Evolutionary conservation across 2,888 invertebrate genomes (phyloP).

Genomic region (Eustalomyia histrio): DNA sequence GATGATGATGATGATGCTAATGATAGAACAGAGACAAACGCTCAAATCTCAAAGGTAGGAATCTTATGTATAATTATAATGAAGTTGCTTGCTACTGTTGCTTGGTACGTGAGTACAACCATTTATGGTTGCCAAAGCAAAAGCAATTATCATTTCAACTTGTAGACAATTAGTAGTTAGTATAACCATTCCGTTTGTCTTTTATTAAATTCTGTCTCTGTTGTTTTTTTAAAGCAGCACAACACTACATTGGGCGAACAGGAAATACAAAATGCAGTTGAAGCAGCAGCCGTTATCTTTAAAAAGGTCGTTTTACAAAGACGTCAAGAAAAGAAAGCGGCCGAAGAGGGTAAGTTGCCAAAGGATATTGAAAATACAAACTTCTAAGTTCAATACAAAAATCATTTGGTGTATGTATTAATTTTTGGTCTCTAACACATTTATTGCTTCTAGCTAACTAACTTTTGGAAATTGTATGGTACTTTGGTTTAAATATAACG

Average conservation of each 20-base stretch:
- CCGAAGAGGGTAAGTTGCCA: constrained; percentile 77
- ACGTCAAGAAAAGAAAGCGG: constrained; percentile 74
- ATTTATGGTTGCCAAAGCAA: background rate
- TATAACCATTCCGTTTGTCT: background rate
- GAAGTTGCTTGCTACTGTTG: background rate
- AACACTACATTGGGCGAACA: constrained; percentile 78
- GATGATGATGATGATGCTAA: constrained; percentile 20
- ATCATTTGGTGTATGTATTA: background rate
- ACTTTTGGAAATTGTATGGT: constrained; percentile 1
- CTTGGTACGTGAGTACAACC: background rate
- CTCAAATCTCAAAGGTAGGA: constrained; percentile 61
- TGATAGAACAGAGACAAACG: constrained; percentile 56
- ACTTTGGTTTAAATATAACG: background rate
- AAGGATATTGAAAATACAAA: background rate
- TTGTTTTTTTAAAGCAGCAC: constrained; percentile 68
- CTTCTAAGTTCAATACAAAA: background rate
- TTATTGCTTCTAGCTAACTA: background rate
- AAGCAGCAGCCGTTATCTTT: constrained; percentile 78
- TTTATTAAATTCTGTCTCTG: background rate
- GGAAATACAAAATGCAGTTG: constrained; percentile 79
- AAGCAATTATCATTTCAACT: background rate
- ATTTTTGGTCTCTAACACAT: background rate
- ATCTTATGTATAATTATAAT: background rate
- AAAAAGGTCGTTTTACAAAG: constrained; percentile 79
- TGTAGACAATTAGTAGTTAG: background rate